Conservation (phyloP, 2,797 vertebrate genomes). For the Antrozous pallidus region DNA sequence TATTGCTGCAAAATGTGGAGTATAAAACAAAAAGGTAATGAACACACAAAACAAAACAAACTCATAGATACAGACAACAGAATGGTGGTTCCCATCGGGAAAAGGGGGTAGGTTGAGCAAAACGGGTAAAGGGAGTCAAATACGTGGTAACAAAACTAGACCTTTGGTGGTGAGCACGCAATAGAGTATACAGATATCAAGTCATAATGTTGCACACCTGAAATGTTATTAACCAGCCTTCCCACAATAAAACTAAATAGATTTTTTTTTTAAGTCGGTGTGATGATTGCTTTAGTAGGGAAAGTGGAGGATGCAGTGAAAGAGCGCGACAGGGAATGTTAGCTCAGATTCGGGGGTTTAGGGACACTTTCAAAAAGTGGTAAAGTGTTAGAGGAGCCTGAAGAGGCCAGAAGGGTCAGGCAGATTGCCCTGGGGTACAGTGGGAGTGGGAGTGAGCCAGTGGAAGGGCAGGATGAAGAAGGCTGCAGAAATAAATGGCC, state of each 20-base stretch:
- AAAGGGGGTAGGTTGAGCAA: not conserved
- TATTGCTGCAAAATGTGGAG: not conserved
- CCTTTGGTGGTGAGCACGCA: not conserved
- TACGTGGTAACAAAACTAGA: not conserved
- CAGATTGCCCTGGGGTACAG: too few relatives aligned
- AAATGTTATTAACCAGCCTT: not conserved
- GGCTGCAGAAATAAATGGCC: not conserved
- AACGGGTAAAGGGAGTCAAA: not conserved
- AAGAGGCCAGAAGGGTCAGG: not conserved
- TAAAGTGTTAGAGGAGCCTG: not conserved
- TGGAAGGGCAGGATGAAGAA: not conserved
- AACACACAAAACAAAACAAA: not conserved
- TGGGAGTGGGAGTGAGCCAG: not conserved
- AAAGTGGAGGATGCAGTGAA: not conserved
- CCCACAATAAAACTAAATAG: not conserved
- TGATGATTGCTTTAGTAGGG: not conserved
- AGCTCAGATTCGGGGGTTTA: not conserved
- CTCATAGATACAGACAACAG: not conserved
- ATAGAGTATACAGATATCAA: not conserved
- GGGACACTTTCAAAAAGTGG: not conserved
- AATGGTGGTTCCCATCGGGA: not conserved
- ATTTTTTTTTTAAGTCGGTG: not conserved
- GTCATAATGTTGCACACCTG: not conserved
- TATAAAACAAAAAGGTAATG: not conserved
- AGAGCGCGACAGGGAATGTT: not conserved